Base-by-base conservation (phyloP, 2,113 vertebrate genomes). In the Lampris incognitus region DNA sequence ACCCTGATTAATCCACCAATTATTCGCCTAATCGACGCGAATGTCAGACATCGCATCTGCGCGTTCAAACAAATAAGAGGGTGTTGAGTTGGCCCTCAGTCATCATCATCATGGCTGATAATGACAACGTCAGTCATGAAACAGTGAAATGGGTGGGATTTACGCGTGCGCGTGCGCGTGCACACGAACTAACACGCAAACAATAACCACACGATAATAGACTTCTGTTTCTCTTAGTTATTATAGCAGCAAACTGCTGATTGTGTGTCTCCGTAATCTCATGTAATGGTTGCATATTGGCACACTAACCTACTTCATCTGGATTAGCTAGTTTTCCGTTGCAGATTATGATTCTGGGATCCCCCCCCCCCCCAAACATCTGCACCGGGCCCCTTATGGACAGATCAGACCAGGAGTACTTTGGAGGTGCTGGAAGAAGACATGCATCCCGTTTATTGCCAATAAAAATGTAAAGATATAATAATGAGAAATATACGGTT, bases 241-340 rank as follows among this genome's bases (percentile, higher is more conserved):
- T 46, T 46, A 5, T 5, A 46, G 44, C 24, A 24, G 44, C 4
- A 46, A 46, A 5, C 44, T 5, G 44, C 4, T 46, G 44, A 46
- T 5, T 46, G 44, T 24, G 44, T 46, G 38, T 6, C 39, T 44
- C 42, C 48, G 52, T 38, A 54, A 37, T 3, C n/a, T 51, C 40
- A 69, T 56, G 10, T 37, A 69, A 48, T 37, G n/a, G 55, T 57
- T 4, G 36, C 9, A 36, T 57, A 57, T 50, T 51, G 58, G 13
- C 44, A 36, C 69, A 71, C 67, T 69, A 69, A 61, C 69, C 46
- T 13, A 71, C 61, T 71, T 71, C 57, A 71, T 61, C 13, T 4
- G 61, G 56, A 50, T 50, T 44, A 48, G 48, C 7, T 40, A 44
- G 57, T 8, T 39, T 48, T 61, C 13, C 49, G 5, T 54, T 54